phyloP scores from a whole-genome alignment of 2,797 vertebrate species.

The Staurois parvus region DNA sequence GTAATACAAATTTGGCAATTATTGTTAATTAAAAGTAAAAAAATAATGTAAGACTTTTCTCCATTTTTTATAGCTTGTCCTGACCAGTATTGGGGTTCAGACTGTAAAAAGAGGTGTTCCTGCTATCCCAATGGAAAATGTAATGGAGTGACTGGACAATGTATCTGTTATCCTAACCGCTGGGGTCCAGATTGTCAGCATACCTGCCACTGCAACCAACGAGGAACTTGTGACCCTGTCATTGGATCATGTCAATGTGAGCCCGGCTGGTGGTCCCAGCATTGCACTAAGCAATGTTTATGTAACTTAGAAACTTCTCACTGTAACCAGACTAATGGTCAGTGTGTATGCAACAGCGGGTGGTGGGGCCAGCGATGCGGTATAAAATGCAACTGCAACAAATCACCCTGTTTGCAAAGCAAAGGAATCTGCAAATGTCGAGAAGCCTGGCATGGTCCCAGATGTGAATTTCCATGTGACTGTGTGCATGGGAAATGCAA shows the following conservation, averaged over 20 bases:
- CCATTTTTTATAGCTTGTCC: slow-evolving; percentile 82
- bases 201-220: slow-evolving; percentile 80
- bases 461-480: slow-evolving; percentile 80
- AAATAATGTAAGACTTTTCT: neutral
- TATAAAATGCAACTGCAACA: slow-evolving; percentile 80
- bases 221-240: slow-evolving; percentile 83
- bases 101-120: slow-evolving; percentile 85
- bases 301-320: slow-evolving; percentile 72
- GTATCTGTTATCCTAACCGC: slow-evolving; percentile 81
- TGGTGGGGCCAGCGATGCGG: slow-evolving; percentile 87
- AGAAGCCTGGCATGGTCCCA: slow-evolving; percentile 80
- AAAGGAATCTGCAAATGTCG: slow-evolving; percentile 83
- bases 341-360: slow-evolving; percentile 81
- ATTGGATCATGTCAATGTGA: slow-evolving; percentile 86
- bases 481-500: slow-evolving; percentile 83
- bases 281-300: slow-evolving; percentile 82
- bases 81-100: slow-evolving; percentile 87
- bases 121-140: slow-evolving; percentile 88
- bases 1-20: no score
- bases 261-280: slow-evolving; percentile 85
- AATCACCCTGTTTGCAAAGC: slow-evolving; percentile 81
- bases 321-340: slow-evolving; percentile 83
- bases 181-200: slow-evolving; percentile 88
- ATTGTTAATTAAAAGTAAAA: no score
- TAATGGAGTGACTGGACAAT: slow-evolving; percentile 80